Evolutionary conservation across 2,888 invertebrate species (phyloP), one percentile per base, ranked within the genome.

Genomic region (Limnephilus rhombicus): DNA sequence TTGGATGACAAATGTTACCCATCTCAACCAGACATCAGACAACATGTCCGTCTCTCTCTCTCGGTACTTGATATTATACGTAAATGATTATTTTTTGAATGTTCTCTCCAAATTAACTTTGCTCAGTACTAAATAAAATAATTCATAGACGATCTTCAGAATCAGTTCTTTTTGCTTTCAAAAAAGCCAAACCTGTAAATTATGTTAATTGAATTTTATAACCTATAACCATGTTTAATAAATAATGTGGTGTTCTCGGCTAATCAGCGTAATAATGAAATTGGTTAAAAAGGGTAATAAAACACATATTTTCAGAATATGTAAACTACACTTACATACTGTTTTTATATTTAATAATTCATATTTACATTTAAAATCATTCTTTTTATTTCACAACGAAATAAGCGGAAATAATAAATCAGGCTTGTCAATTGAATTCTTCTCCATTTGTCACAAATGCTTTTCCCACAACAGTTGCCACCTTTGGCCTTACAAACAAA

Each of bases 271-370:
- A 24, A 9, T n/a, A 68, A 68, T n/a, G 24, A 34, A 31, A 83
- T 41, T 85, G 92, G 89, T 94, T 92, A 92, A 93, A 37, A 93
- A 94, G 93, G 90, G 83, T 91, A 93, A 93, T 93, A 93, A 93
- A 93, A 93, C 93, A 93, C 93, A 93, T 91, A 82, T 91, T 82
- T 91, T 91, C 87, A 81, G 91, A 92, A 93, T 92, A 93, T 92
- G 93, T 93, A 92, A 91, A 91, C 93, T 93, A 93, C 92, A 92
- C 92, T 93, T 93, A 93, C 93, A 93, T 93, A 93, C 91, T 93
- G 45, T 90, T 89, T 93, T 92, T 93, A 93, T 92, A 92, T 93
- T 92, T 92, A 90, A 92, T 91, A 92, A 93, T 80, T 92, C 90
- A 90, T 91, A 92, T 92, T 85, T 92, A 92, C 92, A 93, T 92